These are phyloP conservation scores for Eupristina koningsbergeri DNA, from an alignment of 1,140 invertebrate genomes.

Conservation along the genomic window DNA sequence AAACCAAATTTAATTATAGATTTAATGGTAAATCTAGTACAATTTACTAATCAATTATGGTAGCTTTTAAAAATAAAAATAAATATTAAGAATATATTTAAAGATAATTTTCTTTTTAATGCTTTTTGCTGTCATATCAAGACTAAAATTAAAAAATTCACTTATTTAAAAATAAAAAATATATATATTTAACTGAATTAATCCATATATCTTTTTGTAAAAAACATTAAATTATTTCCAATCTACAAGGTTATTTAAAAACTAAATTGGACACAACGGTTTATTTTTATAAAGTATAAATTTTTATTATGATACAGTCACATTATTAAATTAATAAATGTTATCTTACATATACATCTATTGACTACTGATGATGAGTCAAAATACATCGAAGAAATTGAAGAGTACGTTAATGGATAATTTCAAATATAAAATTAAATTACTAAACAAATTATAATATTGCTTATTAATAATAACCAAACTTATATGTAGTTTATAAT, in stretches of 20 bases:
- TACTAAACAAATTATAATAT: not conserved
- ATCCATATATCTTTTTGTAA: not conserved
- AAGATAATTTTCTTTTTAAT: no score
- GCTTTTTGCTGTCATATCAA: no score
- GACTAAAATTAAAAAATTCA: no score
- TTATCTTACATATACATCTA: not conserved
- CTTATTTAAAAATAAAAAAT: not conserved
- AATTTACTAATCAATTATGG: no score
- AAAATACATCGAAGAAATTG: slow-evolving; percentile 29
- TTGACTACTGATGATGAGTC: slow-evolving; percentile 14
- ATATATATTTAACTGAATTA: not conserved
- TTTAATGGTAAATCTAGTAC: not conserved
- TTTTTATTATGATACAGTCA: slow-evolving; percentile 71
- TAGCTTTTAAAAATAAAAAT: no score
- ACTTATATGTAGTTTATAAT: slow-evolving; percentile 2
- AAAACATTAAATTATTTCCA: not conserved
- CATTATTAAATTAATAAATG: slow-evolving; percentile 56
- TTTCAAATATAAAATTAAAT: no score
- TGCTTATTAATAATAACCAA: slow-evolving; percentile 5
- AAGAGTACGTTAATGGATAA: no score
- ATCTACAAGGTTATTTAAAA: slow-evolving; percentile 63
- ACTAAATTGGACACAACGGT: slow-evolving; percentile 69
- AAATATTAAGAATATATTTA: no score
- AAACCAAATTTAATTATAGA: slow-evolving; percentile 10
- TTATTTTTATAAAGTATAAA: slow-evolving; percentile 68